Percentiles rank a stretch among this genome's conserved stretches.
Conservation (phyloP, 1,140 invertebrate species). For the Asbolus verrucosus region DNA sequence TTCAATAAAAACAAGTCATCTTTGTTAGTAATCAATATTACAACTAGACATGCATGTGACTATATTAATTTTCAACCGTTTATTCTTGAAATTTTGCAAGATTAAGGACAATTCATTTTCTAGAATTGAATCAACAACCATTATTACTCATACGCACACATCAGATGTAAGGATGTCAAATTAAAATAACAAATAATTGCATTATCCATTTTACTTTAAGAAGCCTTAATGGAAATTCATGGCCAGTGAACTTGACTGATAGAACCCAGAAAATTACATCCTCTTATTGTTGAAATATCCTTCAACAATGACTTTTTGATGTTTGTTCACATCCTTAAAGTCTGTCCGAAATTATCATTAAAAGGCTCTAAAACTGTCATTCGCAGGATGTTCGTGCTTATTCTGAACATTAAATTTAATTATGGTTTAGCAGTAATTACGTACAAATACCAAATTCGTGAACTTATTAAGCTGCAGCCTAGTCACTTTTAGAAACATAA, state of each 20-base stretch:
- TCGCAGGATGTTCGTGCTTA: conserved; percentile 2
- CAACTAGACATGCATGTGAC: no score
- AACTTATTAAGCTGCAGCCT: conserved; percentile 11
- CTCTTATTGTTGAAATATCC: conserved; percentile 22
- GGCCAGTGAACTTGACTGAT: conserved; percentile 26
- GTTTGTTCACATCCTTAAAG: conserved; percentile 6
- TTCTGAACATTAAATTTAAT: conserved; percentile 19
- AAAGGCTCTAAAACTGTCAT: no score
- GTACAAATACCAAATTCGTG: conserved; percentile 14
- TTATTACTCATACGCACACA: no score
- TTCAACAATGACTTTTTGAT: conserved; percentile 1
- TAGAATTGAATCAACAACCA: neutral
- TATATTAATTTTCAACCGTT: no score
- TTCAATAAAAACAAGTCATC: no score
- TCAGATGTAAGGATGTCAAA: no score
- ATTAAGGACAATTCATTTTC: neutral
- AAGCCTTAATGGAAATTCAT: conserved; percentile 16
- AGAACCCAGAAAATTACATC: conserved; percentile 35
- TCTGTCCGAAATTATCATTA: conserved; percentile 9
- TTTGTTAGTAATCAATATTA: no score
- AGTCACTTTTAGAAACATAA: conserved; percentile 12
- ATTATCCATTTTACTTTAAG: neutral
- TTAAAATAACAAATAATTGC: neutral
- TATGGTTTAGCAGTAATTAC: no score
- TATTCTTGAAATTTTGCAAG: no score